Evolutionary conservation across 2,888 invertebrate species (phyloP).

Genomic region (Machimus rusticus): DNA sequence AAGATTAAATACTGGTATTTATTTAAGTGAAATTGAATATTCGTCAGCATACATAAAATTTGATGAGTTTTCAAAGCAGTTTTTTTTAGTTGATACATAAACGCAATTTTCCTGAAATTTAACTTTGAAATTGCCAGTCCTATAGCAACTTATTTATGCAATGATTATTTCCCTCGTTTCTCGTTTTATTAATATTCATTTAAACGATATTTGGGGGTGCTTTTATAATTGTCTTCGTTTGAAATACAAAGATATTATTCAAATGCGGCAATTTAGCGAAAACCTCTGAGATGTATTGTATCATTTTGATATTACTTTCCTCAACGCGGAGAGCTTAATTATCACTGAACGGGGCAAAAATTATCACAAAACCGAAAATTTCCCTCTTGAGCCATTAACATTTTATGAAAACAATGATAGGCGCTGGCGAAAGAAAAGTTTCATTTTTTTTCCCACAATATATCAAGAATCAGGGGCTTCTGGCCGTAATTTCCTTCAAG

Average conservation of each 20-base stretch:
- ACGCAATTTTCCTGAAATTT: background rate
- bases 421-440: background rate
- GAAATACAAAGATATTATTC: background rate
- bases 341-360: background rate
- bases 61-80: background rate
- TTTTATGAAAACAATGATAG: background rate
- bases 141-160: background rate
- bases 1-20: too few species aligned
- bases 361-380: background rate
- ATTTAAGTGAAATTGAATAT: too few species aligned
- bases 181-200: background rate
- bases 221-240: background rate
- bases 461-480: background rate
- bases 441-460: background rate
- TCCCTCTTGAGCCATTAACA: background rate
- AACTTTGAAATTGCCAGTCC: background rate
- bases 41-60: too few species aligned
- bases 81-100: background rate
- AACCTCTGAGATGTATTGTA: background rate
- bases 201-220: background rate
- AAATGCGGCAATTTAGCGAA: background rate
- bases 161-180: background rate
- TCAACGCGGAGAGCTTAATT: background rate
- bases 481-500: constrained; percentile 5
- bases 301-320: background rate